Conservation (phyloP, 30 jellyfish, hydroid and myxozoan genomes). For the Sanderia malayensis region DNA sequence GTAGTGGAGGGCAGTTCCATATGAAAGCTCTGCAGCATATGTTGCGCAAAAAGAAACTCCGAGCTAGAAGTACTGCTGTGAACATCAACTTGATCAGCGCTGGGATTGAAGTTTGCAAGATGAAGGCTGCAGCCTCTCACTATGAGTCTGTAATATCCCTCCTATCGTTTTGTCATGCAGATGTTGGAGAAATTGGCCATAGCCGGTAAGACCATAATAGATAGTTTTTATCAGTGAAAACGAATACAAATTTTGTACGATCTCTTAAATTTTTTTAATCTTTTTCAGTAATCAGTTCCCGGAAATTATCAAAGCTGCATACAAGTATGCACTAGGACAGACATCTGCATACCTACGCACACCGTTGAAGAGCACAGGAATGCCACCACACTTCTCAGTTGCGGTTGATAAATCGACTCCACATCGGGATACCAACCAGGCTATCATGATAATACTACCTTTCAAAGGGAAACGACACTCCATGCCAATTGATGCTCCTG, state of each 20-base stretch:
- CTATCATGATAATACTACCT: conserved; percentile 31
- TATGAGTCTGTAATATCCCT: conserved; percentile 22
- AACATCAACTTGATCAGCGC: conserved; percentile 22
- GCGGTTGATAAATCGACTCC: conserved; percentile 47
- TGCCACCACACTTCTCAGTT: conserved; percentile 33
- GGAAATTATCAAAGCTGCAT: conserved; percentile 23
- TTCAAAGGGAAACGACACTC: conserved; percentile 28
- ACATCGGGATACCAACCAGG: conserved; percentile 46
- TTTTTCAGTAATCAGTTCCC: conserved; percentile 18
- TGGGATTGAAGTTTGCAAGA: conserved; percentile 46
- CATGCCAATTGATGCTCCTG: conserved; percentile 19
- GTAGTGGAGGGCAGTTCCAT: conserved; percentile 36
- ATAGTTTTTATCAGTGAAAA: conserved; percentile 3
- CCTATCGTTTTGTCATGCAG: conserved; percentile 20
- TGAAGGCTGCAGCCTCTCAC: conserved; percentile 41
- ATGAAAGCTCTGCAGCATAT: conserved; percentile 22
- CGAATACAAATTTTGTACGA: conserved; percentile 7
- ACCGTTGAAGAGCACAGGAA: conserved; percentile 41
- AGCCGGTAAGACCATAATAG: conserved; percentile 18
- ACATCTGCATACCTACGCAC: conserved; percentile 19
- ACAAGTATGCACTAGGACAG: conserved; percentile 16
- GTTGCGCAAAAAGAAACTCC: background rate
- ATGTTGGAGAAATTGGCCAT: conserved; percentile 24
- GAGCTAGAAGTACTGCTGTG: conserved; percentile 19
- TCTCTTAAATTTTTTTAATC: conserved; percentile 5